Base-by-base conservation (phyloP, 2,113 vertebrate genomes). In the Morone saxatilis region DNA sequence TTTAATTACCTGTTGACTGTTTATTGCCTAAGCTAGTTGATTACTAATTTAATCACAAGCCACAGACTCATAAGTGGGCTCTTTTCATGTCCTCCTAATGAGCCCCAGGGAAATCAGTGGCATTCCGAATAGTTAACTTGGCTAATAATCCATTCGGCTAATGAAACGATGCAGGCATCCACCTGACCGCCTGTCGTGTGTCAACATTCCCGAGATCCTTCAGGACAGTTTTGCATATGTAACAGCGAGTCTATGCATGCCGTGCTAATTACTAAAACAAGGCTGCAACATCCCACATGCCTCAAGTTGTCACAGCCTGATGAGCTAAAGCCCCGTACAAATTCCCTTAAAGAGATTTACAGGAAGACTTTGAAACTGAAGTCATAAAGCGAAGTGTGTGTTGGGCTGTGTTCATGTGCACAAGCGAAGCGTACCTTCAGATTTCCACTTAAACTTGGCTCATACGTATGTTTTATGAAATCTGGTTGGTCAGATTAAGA, bases 101-200 rank as follows among this genome's bases (percentile, higher is more conserved):
- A 78, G 83, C 85, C 77, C 76, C 11, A 4, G 87, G 91, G 93
- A 94, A 94, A 93, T 94, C 78, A 86, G 47, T 74, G 78, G 43
- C 77, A 85, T 91, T 92, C 65, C 54, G 31, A 63, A 61, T 60
- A 61, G 40, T 74, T 82, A 92, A 81, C 57, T 14, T 50, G 63
- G 41, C 71, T 84, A 81, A 86, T 89, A 85, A 88, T 76, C 71
- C 69, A 22, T 69, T 70, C n/a, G 65, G 71, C 62, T 87, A 83
- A 80, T 88, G 51, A 82, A 88, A 80, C 20, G 6, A 63, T 70
- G 62, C 1, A 4, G 53, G 40, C 68, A 54, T 62, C 43, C 60
- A 89, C 71, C 69, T 81, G 82, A 79, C 75, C 50, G 41, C 48
- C 59, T 81, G 68, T 76, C 51, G 1, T 19, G 67, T 51, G 81